Evolutionary conservation across 2,888 invertebrate genomes (phyloP).

Genomic region (Eupithecia insigniata): DNA sequence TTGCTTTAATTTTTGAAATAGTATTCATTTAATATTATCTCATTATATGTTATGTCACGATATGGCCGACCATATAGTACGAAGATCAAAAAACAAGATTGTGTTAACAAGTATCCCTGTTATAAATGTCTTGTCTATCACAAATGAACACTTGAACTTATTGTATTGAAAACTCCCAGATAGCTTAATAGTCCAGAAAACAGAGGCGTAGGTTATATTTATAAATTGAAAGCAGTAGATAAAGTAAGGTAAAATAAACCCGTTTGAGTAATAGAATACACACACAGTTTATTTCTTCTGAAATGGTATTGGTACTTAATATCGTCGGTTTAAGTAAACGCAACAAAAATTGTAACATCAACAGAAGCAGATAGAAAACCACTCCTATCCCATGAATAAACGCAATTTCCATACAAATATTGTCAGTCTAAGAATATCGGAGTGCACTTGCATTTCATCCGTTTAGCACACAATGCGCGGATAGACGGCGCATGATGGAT

Average conservation of each 20-base stretch:
- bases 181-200: background rate
- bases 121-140: too few relatives aligned
- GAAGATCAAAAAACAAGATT: background rate
- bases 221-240: too few relatives aligned
- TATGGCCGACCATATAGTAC: background rate
- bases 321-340: background rate
- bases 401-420: slow-evolving; percentile 30
- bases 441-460: slow-evolving; percentile 35
- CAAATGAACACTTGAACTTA: too few relatives aligned
- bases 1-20: too few relatives aligned
- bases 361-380: slow-evolving; percentile 14
- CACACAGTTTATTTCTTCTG: too few relatives aligned
- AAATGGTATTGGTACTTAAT: background rate
- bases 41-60: background rate
- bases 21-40: background rate
- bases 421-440: slow-evolving; percentile 26
- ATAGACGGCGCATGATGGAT: slow-evolving; percentile 29
- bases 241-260: too few relatives aligned
- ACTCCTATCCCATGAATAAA: slow-evolving; percentile 23
- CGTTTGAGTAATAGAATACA: too few relatives aligned
- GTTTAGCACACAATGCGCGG: slow-evolving; percentile 34
- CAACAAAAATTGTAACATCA: background rate
- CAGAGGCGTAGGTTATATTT: background rate
- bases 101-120: too few relatives aligned
- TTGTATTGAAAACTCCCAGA: background rate